Conservation (phyloP, 2,888 invertebrate genomes). For the Caenorhabditis macrosperma region DNA sequence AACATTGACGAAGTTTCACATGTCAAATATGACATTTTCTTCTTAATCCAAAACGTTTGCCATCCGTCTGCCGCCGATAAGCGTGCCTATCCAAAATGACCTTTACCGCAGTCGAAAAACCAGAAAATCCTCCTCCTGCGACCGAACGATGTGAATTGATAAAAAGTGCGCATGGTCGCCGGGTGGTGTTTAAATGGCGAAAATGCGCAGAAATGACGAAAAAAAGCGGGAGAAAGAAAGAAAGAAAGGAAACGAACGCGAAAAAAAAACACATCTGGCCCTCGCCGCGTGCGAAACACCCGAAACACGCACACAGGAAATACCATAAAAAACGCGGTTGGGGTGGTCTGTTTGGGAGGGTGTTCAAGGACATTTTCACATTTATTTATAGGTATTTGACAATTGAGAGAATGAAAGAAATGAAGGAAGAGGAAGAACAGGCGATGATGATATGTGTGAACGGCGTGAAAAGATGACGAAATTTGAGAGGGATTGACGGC, state of each 20-base stretch:
- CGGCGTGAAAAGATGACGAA: too few species aligned
- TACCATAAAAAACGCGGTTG: neutral
- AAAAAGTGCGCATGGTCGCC: slow-evolving; percentile 22
- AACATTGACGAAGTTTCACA: too few species aligned
- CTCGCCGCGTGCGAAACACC: too few species aligned
- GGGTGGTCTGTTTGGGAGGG: neutral
- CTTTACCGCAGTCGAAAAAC: slow-evolving; percentile 32
- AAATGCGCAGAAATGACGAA: neutral
- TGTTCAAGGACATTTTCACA: neutral
- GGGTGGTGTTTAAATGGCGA: neutral
- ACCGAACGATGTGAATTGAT: slow-evolving; percentile 32
- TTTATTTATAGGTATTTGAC: slow-evolving; percentile 5
- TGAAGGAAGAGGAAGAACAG: neutral
- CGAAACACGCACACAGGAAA: slow-evolving; percentile 1
- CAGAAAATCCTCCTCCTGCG: neutral
- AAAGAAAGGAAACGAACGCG: too few species aligned
- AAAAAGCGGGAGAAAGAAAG: neutral
- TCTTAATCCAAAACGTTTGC: neutral
- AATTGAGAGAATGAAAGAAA: neutral
- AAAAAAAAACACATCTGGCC: too few species aligned
- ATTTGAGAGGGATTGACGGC: too few species aligned
- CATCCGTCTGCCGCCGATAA: too few species aligned
- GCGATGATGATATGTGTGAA: neutral
- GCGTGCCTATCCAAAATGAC: slow-evolving; percentile 23
- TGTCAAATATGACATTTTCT: neutral